These are phyloP conservation scores for Caerostris darwini DNA, from an alignment of 1,140 invertebrate species.

Conservation along the genomic window DNA sequence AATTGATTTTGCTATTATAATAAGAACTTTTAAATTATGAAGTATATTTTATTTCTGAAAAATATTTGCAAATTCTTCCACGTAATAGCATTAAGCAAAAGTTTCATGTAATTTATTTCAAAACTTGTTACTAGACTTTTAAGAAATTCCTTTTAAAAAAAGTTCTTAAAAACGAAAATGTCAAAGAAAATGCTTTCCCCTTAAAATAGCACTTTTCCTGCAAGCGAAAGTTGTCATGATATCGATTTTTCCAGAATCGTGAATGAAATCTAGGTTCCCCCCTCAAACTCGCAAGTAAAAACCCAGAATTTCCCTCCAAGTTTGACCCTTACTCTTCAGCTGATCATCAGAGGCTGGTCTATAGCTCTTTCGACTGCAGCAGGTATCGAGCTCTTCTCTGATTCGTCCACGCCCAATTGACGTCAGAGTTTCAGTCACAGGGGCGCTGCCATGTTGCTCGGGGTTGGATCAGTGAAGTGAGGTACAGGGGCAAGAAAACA, in stretches of 20 bases:
- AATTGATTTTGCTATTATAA: too few relatives aligned
- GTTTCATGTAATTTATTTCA: too few relatives aligned
- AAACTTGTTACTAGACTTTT: too few relatives aligned
- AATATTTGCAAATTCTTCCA: too few relatives aligned
- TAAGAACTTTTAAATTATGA: too few relatives aligned
- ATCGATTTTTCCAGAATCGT: slow-evolving; percentile 23
- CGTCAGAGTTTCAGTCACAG: slow-evolving; percentile 72
- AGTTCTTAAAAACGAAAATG: background rate
- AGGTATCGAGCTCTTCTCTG: slow-evolving; percentile 62
- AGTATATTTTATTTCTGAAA: too few relatives aligned
- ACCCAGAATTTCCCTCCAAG: background rate
- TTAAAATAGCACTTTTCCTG: background rate
- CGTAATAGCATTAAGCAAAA: too few relatives aligned
- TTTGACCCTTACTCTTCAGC: slow-evolving; percentile 77
- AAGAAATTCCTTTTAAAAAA: too few relatives aligned
- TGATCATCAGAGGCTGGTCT: slow-evolving; percentile 47
- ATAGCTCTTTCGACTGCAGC: slow-evolving; percentile 26
- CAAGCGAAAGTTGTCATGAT: background rate
- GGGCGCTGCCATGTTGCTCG: slow-evolving; percentile 66
- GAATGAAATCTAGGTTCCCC: slow-evolving; percentile 5
- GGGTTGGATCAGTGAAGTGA: slow-evolving; percentile 47
- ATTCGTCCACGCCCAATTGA: slow-evolving; percentile 72
- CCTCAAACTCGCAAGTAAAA: slow-evolving; percentile 1
- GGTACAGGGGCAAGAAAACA: slow-evolving; percentile 55
- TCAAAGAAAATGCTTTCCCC: background rate